Percentiles rank a stretch among this genome's conserved stretches.
Evolutionary conservation across 2,113 vertebrate species (phyloP).

Genomic region (Diphyllodes magnificus): DNA sequence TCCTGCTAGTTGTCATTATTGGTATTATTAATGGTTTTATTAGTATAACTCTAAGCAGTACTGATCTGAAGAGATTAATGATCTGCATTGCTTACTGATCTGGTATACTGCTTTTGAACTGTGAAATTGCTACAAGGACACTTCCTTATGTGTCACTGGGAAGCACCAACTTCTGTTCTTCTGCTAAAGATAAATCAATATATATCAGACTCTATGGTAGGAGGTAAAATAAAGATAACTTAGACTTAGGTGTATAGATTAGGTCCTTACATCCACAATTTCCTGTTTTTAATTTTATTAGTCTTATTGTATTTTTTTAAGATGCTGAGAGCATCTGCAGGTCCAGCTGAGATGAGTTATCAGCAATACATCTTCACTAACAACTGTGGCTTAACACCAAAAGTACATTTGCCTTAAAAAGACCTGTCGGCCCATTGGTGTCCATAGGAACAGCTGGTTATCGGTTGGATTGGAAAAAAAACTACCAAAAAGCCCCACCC

Average conservation of each 20-base stretch:
- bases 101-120: neutral
- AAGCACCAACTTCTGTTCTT: neutral
- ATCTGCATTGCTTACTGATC: neutral
- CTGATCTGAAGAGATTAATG: neutral
- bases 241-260: neutral
- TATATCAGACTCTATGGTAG: neutral
- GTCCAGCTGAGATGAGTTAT: neutral
- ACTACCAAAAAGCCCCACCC: fast-evolving
- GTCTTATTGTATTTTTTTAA: constrained; percentile 19
- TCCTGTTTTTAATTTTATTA: neutral
- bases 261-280: neutral
- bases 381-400: neutral
- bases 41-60: neutral
- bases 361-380: neutral
- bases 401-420: neutral
- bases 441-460: neutral
- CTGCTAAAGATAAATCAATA: neutral
- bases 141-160: neutral
- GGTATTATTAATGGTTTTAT: neutral
- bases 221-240: neutral
- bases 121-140: neutral
- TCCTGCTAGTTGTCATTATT: neutral
- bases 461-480: neutral
- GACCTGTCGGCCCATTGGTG: neutral
- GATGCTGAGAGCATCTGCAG: constrained; percentile 14